These are phyloP conservation scores for Galagoides demidoff DNA, from an alignment of 2,797 vertebrate species.

Conservation along the genomic window DNA sequence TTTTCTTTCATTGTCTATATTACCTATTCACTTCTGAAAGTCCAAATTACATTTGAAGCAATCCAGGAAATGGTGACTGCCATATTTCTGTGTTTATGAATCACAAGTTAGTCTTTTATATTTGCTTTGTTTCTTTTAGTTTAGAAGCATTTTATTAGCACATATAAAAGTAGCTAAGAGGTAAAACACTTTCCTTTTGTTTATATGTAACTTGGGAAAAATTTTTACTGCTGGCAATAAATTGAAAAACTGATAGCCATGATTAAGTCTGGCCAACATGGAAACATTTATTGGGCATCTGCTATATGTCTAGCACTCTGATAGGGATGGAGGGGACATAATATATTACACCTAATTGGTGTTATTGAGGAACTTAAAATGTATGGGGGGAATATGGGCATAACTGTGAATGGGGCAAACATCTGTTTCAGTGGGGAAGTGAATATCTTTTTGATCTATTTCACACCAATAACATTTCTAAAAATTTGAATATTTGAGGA, in stretches of 20 bases:
- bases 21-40: slow-evolving; percentile 42
- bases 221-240: slow-evolving; percentile 62
- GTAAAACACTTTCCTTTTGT: slow-evolving; percentile 74
- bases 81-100: slow-evolving; percentile 63
- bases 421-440: not conserved
- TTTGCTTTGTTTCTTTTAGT: slow-evolving; percentile 76
- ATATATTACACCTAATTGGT: slow-evolving; percentile 43
- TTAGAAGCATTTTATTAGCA: slow-evolving; percentile 75
- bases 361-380: not conserved
- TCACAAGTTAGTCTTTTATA: slow-evolving; percentile 68
- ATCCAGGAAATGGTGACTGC: not conserved
- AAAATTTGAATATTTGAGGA: slow-evolving; percentile 22
- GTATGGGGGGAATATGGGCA: not conserved
- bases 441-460: slow-evolving; percentile 5
- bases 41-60: slow-evolving; percentile 29
- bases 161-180: slow-evolving; percentile 75
- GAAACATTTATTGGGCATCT: slow-evolving; percentile 18
- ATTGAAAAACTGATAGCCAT: slow-evolving; percentile 56
- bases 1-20: not conserved
- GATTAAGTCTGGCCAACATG: slow-evolving; percentile 58
- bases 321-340: not conserved
- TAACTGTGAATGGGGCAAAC: not conserved
- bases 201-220: slow-evolving; percentile 73
- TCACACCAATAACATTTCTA: not conserved
- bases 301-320: not conserved